Evolutionary conservation across 2,888 invertebrate species (phyloP), one percentile per base, ranked within the genome.

Genomic region (Papilio elwesi): DNA sequence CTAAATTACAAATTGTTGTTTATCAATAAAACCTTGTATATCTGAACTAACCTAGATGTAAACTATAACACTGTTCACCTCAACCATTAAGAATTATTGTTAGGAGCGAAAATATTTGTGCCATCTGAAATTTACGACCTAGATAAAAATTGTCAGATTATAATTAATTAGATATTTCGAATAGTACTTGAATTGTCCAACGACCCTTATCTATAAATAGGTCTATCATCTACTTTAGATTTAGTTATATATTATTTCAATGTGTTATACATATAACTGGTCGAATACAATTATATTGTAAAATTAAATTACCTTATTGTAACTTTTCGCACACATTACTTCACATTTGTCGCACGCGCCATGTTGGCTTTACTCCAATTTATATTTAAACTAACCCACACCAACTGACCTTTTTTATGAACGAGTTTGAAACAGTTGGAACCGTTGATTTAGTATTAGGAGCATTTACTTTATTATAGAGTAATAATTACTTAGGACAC

Each of bases 271-370:
- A 13, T 59, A 38, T 59, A n/a, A 59, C 36, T 59, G 59, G 59
- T 59, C 0, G 43, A 63, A 52, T 51, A n/a, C 10, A 65, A 49
- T 62, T 12, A 63, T 66, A 55, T 74, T 78, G 85, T 83, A 85
- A 84, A 89, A 87, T 87, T 89, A 90, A 84, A 87, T 89, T 87
- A 87, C 87, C 90, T 91, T 91, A 92, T 91, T 90, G 90, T 92
- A 90, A 90, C 87, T 91, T 88, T 87, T 88, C 86, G 88, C 86
- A 88, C 90, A 89, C 86, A 81, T 80, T 59, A 62, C 43, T 64
- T 78, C 81, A 81, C 84, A 84, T 82, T 76, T 78, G 81, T 88
- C 88, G 83, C 86, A 82, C 83, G 80, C 80, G 83, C 80, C 80
- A 80, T 77, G 76, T 87, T 91, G 90, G 90, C 90, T 78, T 74